phyloP scores from a whole-genome alignment of 2,888 invertebrate species.

The Pycnomerus fuliginosus region DNA sequence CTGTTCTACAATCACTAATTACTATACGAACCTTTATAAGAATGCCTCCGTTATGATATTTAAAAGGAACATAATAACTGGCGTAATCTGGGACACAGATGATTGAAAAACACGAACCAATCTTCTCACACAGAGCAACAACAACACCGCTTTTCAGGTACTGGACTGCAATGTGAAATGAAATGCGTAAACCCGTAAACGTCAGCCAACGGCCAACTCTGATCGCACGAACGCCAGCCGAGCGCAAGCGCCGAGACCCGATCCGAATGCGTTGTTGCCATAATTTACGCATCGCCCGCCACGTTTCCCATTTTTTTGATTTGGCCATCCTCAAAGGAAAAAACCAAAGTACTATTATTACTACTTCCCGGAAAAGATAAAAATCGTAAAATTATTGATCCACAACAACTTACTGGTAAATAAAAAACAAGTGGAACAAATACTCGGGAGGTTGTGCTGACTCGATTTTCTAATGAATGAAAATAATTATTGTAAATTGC shows the following conservation, averaged over 20 bases:
- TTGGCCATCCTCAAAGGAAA: too few relatives aligned
- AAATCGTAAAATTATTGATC: too few relatives aligned
- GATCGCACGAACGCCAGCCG: conserved; percentile 4
- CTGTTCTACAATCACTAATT: neutral
- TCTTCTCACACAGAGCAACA: neutral
- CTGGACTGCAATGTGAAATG: conserved; percentile 3
- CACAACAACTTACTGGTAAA: too few relatives aligned
- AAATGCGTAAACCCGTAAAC: conserved; percentile 9
- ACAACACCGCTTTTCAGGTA: neutral
- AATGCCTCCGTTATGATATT: too few relatives aligned
- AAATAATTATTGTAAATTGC: conserved; percentile 24
- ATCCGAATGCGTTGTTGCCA: conserved; percentile 10
- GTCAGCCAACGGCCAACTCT: conserved; percentile 19
- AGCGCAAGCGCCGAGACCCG: conserved; percentile 2
- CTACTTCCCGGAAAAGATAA: too few relatives aligned
- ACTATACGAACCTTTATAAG: too few relatives aligned
- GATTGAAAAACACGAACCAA: too few relatives aligned
- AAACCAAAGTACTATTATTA: too few relatives aligned
- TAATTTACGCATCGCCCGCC: conserved; percentile 4
- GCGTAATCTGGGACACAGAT: too few relatives aligned
- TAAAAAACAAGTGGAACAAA: too few relatives aligned
- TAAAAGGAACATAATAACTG: too few relatives aligned
- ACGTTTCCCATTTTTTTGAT: neutral
- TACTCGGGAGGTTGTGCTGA: too few relatives aligned
- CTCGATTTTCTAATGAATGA: conserved; percentile 26